A percentile compares a stretch with the other conserved stretches of the same genome.
These are phyloP conservation scores for Euborellia annulipes DNA, from an alignment of 1,140 invertebrate species.

Conservation along the genomic window DNA sequence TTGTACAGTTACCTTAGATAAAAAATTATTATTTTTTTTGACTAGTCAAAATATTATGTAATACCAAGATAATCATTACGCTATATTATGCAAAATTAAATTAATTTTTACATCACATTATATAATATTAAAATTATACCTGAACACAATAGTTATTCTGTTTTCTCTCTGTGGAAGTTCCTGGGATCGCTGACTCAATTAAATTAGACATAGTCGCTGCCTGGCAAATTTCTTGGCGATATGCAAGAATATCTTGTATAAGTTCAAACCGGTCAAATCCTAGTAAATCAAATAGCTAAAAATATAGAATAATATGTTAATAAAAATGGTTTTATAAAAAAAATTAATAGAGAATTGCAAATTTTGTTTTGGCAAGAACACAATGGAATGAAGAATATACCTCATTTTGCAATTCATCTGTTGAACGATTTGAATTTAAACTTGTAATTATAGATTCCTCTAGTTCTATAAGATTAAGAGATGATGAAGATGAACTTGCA, in stretches of 20 bases:
- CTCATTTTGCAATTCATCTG: conserved; percentile 69
- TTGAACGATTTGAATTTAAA: conserved; percentile 41
- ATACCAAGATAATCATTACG: too few species aligned
- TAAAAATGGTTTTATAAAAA: background rate
- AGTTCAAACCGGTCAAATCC: conserved; percentile 80
- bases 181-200: conserved; percentile 1
- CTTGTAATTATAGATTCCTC: conserved; percentile 39
- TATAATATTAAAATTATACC: background rate
- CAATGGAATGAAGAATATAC: conserved; percentile 17
- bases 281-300: conserved; percentile 62
- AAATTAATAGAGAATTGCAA: background rate
- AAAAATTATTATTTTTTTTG: conserved; percentile 8
- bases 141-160: background rate
- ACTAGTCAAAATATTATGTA: too few species aligned
- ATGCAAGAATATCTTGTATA: conserved; percentile 57
- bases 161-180: background rate
- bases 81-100: background rate
- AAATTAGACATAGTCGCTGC: conserved; percentile 21
- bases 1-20: conserved; percentile 63
- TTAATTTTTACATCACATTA: background rate
- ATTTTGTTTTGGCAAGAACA: background rate
- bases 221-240: conserved; percentile 42
- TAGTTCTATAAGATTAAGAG: conserved; percentile 39
- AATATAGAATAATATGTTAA: conserved; percentile 10
- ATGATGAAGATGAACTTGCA: conserved; percentile 13